These are phyloP conservation scores for Acrobasis repandana DNA, from an alignment of 2,888 invertebrate genomes.

Conservation along the genomic window DNA sequence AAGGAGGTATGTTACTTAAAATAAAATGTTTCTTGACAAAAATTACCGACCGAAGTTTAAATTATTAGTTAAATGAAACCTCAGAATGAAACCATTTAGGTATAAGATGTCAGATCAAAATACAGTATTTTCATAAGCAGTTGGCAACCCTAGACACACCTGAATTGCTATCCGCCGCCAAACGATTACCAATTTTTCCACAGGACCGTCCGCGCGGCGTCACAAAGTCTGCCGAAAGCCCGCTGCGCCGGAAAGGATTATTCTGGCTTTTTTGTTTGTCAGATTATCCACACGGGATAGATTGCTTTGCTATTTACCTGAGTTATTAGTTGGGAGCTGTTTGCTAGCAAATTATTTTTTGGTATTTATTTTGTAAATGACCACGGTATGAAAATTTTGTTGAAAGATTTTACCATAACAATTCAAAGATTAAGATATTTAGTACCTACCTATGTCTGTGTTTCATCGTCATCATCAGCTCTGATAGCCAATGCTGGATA, in stretches of 20 bases:
- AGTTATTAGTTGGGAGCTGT: constrained; percentile 7
- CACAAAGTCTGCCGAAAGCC: constrained; percentile 77
- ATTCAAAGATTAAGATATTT: no score
- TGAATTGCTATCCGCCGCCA: constrained; percentile 55
- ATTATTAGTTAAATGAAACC: no score
- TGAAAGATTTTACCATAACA: background rate
- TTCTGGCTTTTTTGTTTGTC: constrained; percentile 56
- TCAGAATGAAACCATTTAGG: no score
- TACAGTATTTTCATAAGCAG: no score
- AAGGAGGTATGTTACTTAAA: no score
- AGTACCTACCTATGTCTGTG: no score
- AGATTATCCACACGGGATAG: constrained; percentile 58
- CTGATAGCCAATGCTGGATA: no score
- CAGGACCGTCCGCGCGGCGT: constrained; percentile 56
- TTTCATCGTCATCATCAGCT: no score
- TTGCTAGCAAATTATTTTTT: background rate
- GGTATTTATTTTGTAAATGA: background rate
- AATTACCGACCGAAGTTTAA: no score
- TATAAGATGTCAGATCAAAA: no score
- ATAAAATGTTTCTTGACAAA: no score
- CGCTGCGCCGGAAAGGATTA: constrained; percentile 75
- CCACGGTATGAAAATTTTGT: background rate
- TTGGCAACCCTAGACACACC: constrained; percentile 59
- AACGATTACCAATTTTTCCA: constrained; percentile 62
- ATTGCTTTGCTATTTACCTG: constrained; percentile 54